Evolutionary conservation across 1,140 invertebrate genomes (phyloP).

Genomic region (Eumeta japonica): DNA sequence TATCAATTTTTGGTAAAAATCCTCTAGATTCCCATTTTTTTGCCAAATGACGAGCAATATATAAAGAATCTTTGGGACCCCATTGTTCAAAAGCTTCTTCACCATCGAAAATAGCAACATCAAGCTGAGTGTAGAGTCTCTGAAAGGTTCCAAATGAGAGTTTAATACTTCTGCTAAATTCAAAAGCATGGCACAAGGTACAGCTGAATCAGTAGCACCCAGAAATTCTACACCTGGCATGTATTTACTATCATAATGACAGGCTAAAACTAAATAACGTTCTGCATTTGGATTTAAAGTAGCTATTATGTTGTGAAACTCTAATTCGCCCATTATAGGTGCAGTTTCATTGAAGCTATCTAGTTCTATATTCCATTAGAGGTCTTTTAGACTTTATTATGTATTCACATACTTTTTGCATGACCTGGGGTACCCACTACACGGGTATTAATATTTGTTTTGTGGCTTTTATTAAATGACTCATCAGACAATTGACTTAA

Average conservation of each 20-base stretch:
- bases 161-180: conserved; percentile 80
- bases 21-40: conserved; percentile 62
- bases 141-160: conserved; percentile 44
- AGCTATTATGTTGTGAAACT: conserved; percentile 86
- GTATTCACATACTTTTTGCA: conserved; percentile 67
- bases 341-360: conserved; percentile 74
- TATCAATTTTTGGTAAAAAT: conserved; percentile 64
- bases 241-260: conserved; percentile 95
- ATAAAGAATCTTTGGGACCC: conserved; percentile 87
- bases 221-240: no score
- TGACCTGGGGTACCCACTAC: conserved; percentile 73
- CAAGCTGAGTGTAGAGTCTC: conserved; percentile 70
- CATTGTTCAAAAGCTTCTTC: conserved; percentile 94
- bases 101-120: conserved; percentile 98
- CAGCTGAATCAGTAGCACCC: conserved; percentile 93
- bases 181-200: conserved; percentile 94
- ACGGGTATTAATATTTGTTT: no score
- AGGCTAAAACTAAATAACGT: conserved; percentile 80
- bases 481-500: no score
- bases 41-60: conserved; percentile 91
- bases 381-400: conserved; percentile 66
- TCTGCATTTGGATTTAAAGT: conserved; percentile 79
- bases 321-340: conserved; percentile 69
- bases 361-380: conserved; percentile 77
- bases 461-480: no score